These are phyloP conservation scores for Aratinga solstitialis DNA, from an alignment of 2,797 vertebrate species.

Conservation along the genomic window DNA sequence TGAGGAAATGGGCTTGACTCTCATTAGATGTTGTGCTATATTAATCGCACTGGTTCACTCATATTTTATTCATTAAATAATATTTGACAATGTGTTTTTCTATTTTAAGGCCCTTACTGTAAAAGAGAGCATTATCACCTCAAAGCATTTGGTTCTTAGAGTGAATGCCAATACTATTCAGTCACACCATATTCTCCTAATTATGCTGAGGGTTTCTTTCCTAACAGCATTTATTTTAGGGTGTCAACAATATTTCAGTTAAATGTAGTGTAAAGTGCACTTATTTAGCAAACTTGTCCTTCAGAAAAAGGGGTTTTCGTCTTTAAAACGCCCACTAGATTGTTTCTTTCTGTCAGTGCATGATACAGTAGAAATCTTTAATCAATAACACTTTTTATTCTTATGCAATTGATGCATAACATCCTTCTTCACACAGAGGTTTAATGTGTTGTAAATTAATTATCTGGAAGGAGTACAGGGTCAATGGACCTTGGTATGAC, in stretches of 20 bases:
- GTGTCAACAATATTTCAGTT: conserved; percentile 41
- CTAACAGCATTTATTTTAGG: background rate
- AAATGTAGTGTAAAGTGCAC: conserved; percentile 44
- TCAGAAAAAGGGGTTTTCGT: conserved; percentile 27
- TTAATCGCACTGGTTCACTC: conserved; percentile 66
- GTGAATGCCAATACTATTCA: conserved; percentile 68
- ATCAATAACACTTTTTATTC: conserved; percentile 86
- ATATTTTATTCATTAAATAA: conserved; percentile 82
- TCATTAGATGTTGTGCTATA: background rate
- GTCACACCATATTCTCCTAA: conserved; percentile 41
- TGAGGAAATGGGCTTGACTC: background rate
- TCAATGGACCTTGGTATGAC: conserved; percentile 86
- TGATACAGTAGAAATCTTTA: conserved; percentile 72
- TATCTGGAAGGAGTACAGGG: conserved; percentile 84
- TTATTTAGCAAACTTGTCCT: conserved; percentile 66
- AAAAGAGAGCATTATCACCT: conserved; percentile 77
- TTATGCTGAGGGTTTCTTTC: conserved; percentile 25
- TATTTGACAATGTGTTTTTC: conserved; percentile 67
- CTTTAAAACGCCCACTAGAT: conserved; percentile 2
- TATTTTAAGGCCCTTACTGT: conserved; percentile 80
- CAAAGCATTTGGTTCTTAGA: conserved; percentile 65
- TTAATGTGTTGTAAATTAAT: conserved; percentile 91
- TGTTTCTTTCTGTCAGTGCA: conserved; percentile 57
- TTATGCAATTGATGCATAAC: conserved; percentile 75
- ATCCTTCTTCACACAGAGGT: conserved; percentile 82